phyloP scores from a whole-genome alignment of 2,888 invertebrate species.

The Trypoxylon attenuatum region DNA sequence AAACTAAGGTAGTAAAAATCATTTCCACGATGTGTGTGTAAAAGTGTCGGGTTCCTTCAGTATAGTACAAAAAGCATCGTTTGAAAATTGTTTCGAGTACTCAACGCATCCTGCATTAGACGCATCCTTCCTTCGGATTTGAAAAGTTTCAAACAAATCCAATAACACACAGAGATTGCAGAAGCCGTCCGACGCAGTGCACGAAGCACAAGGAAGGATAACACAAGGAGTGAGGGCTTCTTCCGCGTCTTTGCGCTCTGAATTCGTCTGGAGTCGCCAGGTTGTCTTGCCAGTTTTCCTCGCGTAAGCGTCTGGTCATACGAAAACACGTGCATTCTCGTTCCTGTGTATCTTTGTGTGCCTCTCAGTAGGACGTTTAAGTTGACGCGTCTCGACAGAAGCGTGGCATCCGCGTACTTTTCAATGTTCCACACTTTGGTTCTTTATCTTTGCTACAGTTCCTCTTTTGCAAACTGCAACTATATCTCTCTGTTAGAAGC shows the following conservation, averaged over 20 bases:
- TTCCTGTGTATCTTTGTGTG: background rate
- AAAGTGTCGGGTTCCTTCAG: too few species aligned
- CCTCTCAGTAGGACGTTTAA: slow-evolving; percentile 9
- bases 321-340: slow-evolving; percentile 8
- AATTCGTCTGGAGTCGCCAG: slow-evolving; percentile 42
- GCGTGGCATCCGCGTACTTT: slow-evolving; percentile 30
- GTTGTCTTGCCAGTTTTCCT: too few species aligned
- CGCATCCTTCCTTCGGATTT: slow-evolving; percentile 57
- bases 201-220: slow-evolving; percentile 13
- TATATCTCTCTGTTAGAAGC: too few species aligned
- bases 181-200: slow-evolving; percentile 2
- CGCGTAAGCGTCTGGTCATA: too few species aligned
- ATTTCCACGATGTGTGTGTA: too few species aligned
- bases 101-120: slow-evolving; percentile 37
- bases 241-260: slow-evolving; percentile 44
- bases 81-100: slow-evolving; percentile 32
- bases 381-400: slow-evolving; percentile 9
- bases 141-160: slow-evolving; percentile 71
- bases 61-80: too few species aligned
- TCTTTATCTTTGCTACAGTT: too few species aligned
- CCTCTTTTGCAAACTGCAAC: too few species aligned
- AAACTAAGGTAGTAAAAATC: too few species aligned
- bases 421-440: slow-evolving; percentile 38
- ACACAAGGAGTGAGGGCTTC: background rate
- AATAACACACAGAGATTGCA: slow-evolving; percentile 60